Evolutionary conservation across 1,140 invertebrate species (phyloP), one percentile per base, ranked within the genome.

Genomic region (Marisa cornuarietis): DNA sequence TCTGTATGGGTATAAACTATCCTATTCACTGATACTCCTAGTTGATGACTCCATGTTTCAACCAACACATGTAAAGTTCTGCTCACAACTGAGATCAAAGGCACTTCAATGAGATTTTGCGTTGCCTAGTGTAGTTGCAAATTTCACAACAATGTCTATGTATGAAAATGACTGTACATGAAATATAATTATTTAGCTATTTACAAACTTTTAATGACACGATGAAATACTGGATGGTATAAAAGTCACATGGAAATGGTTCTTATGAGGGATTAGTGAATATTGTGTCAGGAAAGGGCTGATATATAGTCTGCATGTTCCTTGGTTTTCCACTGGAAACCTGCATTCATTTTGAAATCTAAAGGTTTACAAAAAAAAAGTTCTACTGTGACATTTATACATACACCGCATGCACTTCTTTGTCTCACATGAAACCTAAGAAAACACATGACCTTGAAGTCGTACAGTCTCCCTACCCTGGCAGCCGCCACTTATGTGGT

Each of bases 391-490:
- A 58, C 54, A 58, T 58, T 18, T 58, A 58, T 14, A 58, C 11
- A 58, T 14, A 18, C 11, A 58, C 54, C 9, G 54, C 54, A 58
- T 58, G 54, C 16, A 18, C 16, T 58, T 58, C 54, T 58, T 58
- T 58, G 54, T 58, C 54, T 58, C 54, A 58, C 54, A 14, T 58
- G 11, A 58, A 11, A 1, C n/a, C 26, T 24, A 68, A 68, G n/a
- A 68, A 68, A 68, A 68, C 22, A 68, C 65, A 68, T 68, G 65
- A 68, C 65, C 65, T 68, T 68, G 65, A 68, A 68, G 65, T 68
- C 22, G 65, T 6, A 68, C 26, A 68, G n/a, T 24, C 65, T 68
- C 65, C 65, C 65, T 68, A 68, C 65, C 65, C 26, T 68, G 65
- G 65, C 65, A 24, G 65, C 65, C 65, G 26, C 65, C 65, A 68